Base-by-base conservation (phyloP, 1,140 invertebrate genomes). In the Drosophila albomicans region DNA sequence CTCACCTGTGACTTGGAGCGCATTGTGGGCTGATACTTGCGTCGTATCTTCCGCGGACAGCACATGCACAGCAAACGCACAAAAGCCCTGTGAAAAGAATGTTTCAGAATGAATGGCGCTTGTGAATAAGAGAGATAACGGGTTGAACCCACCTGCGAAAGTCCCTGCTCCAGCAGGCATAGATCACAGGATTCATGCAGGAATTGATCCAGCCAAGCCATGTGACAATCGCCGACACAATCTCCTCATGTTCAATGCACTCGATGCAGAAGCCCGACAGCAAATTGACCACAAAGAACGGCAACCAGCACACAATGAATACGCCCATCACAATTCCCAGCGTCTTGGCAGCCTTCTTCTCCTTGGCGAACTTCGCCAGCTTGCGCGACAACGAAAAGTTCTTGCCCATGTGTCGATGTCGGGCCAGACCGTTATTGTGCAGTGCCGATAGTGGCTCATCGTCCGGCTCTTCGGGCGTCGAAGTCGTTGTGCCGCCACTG, bases 181-280 rank as follows among this genome's bases (percentile, higher is more conserved):
- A 99, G 82, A 99, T 99, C 58, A 99, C 96, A 1, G 98, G 98
- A 94, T 99, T 99, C 97, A 99, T 98, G 35, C 97, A 96, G 25
- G 98, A 99, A 93, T 99, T 99, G 85, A 99, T 97, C 97, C 99
- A 99, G 51, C 99, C 99, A 3, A 99, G 95, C 99, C 99, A 99
- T 38, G 98, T 99, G 41, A 99, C 97, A 25, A 99, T 95, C 10
- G 97, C 97, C 69, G 97, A 97, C 3, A 99, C 96, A 46, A 98
- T 95, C 84, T 98, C 96, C 82, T 97, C 97, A 66, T 98, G 96
- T 91, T 95, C 95, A 67, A 98, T 96, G 92, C 97, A 98, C 75
- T 96, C 94, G 30, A 95, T 94, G 93, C 98, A 99, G 84, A 99
- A 96, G 0, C 98, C 98, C 6, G 97, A 97, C 79, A 99, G 92